These are phyloP conservation scores for Muricea muricata DNA, from an alignment of 92 coral and sea anemone genomes.

Conservation along the genomic window DNA sequence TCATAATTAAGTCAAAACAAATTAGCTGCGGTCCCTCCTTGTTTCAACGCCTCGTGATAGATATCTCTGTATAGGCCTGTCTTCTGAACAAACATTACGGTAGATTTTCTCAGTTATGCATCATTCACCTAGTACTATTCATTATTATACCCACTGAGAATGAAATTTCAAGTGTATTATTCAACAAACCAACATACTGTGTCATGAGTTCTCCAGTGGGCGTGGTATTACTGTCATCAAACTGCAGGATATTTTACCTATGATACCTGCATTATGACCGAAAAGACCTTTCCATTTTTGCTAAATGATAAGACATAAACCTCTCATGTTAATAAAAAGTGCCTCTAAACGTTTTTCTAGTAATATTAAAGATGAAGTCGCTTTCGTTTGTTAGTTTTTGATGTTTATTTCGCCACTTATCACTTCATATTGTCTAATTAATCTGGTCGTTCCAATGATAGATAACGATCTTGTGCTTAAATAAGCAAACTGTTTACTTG, in stretches of 20 bases:
- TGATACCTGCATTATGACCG: slow-evolving; percentile 3
- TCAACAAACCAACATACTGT: slow-evolving; percentile 34
- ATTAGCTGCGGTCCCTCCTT: slow-evolving; percentile 11
- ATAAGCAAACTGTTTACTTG: slow-evolving; percentile 47
- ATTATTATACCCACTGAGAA: background rate
- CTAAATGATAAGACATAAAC: background rate
- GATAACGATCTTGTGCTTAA: slow-evolving; percentile 48
- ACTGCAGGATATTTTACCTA: slow-evolving; percentile 32
- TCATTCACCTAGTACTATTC: background rate
- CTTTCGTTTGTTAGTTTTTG: background rate
- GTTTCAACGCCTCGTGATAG: background rate
- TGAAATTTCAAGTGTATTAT: slow-evolving; percentile 16
- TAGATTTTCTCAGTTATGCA: background rate
- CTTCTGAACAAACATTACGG: slow-evolving; percentile 2
- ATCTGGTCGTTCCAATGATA: slow-evolving; percentile 26
- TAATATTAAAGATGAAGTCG: background rate
- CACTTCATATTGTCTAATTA: slow-evolving; percentile 39
- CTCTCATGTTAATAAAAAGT: background rate
- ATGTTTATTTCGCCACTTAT: background rate
- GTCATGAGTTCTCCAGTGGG: slow-evolving; percentile 22
- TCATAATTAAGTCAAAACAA: slow-evolving; percentile 48
- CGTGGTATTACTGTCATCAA: slow-evolving; percentile 29
- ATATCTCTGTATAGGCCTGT: background rate
- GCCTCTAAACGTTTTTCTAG: background rate
- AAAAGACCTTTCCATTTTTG: background rate